These are phyloP conservation scores for Gavialis gangeticus DNA, from an alignment of 2,113 vertebrate species.

Conservation along the genomic window DNA sequence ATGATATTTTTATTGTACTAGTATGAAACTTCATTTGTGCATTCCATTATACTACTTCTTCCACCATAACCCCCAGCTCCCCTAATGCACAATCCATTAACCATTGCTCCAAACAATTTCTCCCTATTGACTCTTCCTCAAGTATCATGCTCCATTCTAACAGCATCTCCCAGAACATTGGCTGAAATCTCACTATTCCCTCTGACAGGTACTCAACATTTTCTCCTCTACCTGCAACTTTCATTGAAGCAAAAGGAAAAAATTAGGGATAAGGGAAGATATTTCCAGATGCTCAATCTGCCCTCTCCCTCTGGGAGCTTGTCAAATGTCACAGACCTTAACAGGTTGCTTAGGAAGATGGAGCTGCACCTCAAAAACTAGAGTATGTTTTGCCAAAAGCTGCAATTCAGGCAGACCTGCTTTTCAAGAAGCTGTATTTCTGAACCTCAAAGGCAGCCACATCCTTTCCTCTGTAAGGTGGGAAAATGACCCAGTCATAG, in stretches of 20 bases:
- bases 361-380: neutral
- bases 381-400: neutral
- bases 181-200: neutral
- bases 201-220: neutral
- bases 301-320: neutral
- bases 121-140: neutral
- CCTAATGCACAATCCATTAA: neutral
- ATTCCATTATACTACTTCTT: neutral
- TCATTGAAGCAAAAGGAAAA: neutral
- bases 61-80: neutral
- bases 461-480: neutral
- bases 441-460: neutral
- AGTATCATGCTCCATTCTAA: neutral
- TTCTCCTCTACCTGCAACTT: too few species aligned
- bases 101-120: neutral
- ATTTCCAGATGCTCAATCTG: neutral
- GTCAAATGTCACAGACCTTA: neutral
- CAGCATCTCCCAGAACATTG: neutral
- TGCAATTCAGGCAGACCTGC: neutral
- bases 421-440: neutral
- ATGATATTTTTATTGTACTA: too few species aligned
- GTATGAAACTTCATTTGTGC: neutral
- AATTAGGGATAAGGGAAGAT: neutral
- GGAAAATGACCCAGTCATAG: neutral
- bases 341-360: neutral